Evolutionary conservation across 64 coral and sea anemone genomes (phyloP), one percentile per base, ranked within the genome.

Genomic region (Trachythela sp.): DNA sequence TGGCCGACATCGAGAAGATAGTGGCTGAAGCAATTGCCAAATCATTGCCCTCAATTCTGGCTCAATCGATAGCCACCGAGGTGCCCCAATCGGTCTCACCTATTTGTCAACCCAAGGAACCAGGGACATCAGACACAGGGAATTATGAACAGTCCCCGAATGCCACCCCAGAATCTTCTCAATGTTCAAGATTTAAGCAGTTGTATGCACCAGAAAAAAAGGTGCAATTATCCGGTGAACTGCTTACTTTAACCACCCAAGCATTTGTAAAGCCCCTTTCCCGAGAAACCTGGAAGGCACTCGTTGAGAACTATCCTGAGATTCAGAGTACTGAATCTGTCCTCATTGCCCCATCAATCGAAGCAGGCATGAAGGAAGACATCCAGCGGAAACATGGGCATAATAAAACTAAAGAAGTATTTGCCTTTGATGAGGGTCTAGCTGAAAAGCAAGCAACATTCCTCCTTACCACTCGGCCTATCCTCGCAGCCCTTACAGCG

Each of bases 321-420:
- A 34, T 77, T 6, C 2, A 3, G 24, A n/a, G 71, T 35, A 77
- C 71, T 36, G 71, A 77, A 35, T 77, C 71, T 3, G 4, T 38
- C 31, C 31, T 77, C 2, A 35, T 18, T 27, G 71, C 71, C 36
- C 31, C 71, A 1, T 5, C 71, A 77, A 77, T 77, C 4, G 71
- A 77, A n/a, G 71, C 71, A 22, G 71, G 71, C 13, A 77, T 77
- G 71, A 77, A 77, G 31, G 71, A 77, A 15, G 71, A 77, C 31
- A 80, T 80, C 30, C 20, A 29, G 37, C 31, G 34, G 75, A 80
- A 37, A 35, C 75, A 80, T 80, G 75, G 75, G 13, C 34, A 80
- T 37, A 35, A 35, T 9, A 80, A 80, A 30, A 80, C 75, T 35
- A 80, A 80, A 18, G 75, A 80, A 10, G 27, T 80, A 0, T 80